Evolutionary conservation across 1,140 invertebrate genomes (phyloP), one percentile per base, ranked within the genome.

Genomic region (Drosophila oshimai): DNA sequence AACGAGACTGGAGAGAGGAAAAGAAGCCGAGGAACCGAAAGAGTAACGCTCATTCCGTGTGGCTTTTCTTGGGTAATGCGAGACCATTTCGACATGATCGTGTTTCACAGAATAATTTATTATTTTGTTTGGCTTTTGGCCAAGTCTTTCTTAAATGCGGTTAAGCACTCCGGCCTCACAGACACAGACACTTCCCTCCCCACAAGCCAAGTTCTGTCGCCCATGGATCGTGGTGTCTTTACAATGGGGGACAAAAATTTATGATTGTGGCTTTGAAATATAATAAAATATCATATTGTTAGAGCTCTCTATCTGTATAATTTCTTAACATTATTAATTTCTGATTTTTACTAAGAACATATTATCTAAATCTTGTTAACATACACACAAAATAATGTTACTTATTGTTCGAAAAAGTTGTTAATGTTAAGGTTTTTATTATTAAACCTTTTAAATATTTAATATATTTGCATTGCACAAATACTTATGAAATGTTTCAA

Each of bases 101-200:
- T 72, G 57, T 84, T 86, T 80, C 79, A 86, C 71, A 79, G 80
- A 84, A 75, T 86, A 76, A 76, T 79, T 80, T 80, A 71, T 81
- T 67, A 73, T 76, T 79, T 57, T 74, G 60, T 55, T 69, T 62
- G 36, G 18, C 73, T 68, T 26, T 75, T 44, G 51, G 45, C 54
- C 49, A 49, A 17, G 74, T 55, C 67, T 71, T 86, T 79, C 81
- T 62, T 72, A 86, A 84, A 84, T 84, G 79, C 80, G 79, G 79
- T 80, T 84, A 84, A 86, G 80, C 71, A 86, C 79, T 74, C 46
- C 42, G 58, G 39, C 72, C 45, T 33, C 46, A 34, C 41, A 17
- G 10, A 28, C 47, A 46, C 44, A 22, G 17, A 45, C 46, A 44
- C 44, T 46, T 39, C 36, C 36, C 53, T 29, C 2, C 28, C 37